Evolutionary conservation across 1,140 invertebrate species (phyloP).

Genomic region (Bombus superbus): DNA sequence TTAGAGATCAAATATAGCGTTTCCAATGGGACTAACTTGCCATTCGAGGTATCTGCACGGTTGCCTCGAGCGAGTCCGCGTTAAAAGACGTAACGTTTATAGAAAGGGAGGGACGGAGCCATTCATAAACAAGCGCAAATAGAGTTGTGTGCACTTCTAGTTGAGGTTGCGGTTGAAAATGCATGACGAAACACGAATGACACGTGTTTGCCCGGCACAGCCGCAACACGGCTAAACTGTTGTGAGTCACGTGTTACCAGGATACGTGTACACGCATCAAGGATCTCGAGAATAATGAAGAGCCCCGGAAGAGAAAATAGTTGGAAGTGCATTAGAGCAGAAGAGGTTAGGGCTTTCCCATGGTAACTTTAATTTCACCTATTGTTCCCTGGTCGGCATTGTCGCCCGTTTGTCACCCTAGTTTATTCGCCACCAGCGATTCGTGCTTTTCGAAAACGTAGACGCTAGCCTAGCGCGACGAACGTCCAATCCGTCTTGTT

Average conservation of each 20-base stretch:
- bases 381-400: conserved; percentile 72
- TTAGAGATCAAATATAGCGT: background rate
- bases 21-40: background rate
- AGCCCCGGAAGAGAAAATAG: conserved; percentile 67
- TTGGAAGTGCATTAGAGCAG: conserved; percentile 75
- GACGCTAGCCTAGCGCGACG: too few species aligned
- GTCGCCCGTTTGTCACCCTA: conserved; percentile 71
- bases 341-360: conserved; percentile 80
- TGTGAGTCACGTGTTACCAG: conserved; percentile 74
- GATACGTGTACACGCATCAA: conserved; percentile 63
- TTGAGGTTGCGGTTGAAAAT: conserved; percentile 34
- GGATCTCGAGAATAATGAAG: conserved; percentile 71
- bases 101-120: conserved; percentile 16
- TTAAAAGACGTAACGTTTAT: background rate
- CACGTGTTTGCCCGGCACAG: conserved; percentile 22
- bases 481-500: background rate
- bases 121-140: background rate
- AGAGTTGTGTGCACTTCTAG: conserved; percentile 2
- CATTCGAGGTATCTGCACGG: background rate
- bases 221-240: conserved; percentile 62
- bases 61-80: background rate
- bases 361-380: conserved; percentile 79
- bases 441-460: background rate
- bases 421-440: conserved; percentile 62
- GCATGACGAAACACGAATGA: conserved; percentile 33